Base-by-base conservation (phyloP, 2,888 invertebrate species). In the Oxyteleia sp. region DNA sequence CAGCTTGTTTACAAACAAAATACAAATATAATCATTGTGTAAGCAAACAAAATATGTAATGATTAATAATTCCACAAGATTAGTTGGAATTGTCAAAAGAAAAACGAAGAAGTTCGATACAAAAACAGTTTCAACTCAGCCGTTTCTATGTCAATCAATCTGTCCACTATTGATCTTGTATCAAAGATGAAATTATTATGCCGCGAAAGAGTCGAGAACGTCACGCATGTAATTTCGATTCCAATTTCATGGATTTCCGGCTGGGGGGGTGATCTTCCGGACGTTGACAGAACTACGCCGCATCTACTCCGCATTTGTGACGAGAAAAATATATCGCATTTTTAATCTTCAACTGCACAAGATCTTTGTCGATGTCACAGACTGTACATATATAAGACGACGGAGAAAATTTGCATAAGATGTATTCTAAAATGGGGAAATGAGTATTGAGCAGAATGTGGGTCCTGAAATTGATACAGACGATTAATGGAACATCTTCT, bases 141-240 rank as follows among this genome's bases (percentile, higher is more conserved):
- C 4, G 49, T n/a, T 45, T 51, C 51, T 51, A 41, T 51, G 61
- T 63, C 72, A 61, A 72, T 72, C 72, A 72, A 72, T 72, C 61
- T 41, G 16, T 2, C 45, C 29, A 20, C 43, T 29, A 71, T 63
- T 66, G 68, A 79, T 79, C 51, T 69, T 59, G 41, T 64, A 69
- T 63, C 68, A 83, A 79, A 74, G 79, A 79, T 75, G 64, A 66
- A 79, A 78, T 72, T 79, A 79, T 75, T 66, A 83, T 72, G 51
- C 78, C 66, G 61, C 26, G 51, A 59, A 68, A 64, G 41, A 69
- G 38, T 64, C 64, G 51, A 57, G 61, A 61, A 57, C 64, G 75
- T 75, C 61, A 83, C 64, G 79, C 68, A 63, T 68, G 63, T 74
- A 83, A 79, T 83, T 83, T 79, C 63, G 69, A 74, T 79, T 79